Evolutionary conservation across 2,113 vertebrate genomes (phyloP).

Genomic region (Tetrax tetrax): DNA sequence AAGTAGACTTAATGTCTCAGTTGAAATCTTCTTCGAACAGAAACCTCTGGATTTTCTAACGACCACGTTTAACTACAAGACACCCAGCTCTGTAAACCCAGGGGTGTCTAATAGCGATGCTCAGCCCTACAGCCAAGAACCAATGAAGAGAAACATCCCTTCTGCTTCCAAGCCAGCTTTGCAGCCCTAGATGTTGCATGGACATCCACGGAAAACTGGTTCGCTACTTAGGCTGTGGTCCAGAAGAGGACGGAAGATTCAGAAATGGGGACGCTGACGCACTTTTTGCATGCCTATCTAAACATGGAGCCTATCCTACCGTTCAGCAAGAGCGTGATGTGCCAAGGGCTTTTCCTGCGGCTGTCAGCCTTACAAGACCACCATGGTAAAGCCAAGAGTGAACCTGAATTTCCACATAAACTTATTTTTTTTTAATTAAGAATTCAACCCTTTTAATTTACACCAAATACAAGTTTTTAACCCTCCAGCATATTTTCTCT

Average conservation of each 20-base stretch:
- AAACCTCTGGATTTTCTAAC: not conserved
- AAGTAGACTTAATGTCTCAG: not conserved
- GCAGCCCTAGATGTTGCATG: not conserved
- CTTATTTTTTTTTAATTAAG: not conserved
- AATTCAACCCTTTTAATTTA: not conserved
- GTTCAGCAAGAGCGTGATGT: not conserved
- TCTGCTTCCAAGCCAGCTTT: not conserved
- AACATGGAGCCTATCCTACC: not conserved
- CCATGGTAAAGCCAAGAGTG: not conserved
- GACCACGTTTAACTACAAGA: not conserved
- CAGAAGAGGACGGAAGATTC: not conserved
- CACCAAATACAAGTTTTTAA: not conserved
- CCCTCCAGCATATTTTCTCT: not conserved
- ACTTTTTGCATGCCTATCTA: not conserved
- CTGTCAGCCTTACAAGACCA: not conserved
- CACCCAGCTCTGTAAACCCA: not conserved
- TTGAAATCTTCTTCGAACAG: not conserved
- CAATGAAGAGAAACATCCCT: accelerated
- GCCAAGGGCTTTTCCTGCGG: not conserved
- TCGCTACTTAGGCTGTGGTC: not conserved
- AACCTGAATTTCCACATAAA: not conserved
- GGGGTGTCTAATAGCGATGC: not conserved
- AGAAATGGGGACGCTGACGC: not conserved
- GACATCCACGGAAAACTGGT: not conserved
- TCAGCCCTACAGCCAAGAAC: not conserved